Base-by-base conservation (phyloP, 2,113 vertebrate species). In the Tonatia bakeri region DNA sequence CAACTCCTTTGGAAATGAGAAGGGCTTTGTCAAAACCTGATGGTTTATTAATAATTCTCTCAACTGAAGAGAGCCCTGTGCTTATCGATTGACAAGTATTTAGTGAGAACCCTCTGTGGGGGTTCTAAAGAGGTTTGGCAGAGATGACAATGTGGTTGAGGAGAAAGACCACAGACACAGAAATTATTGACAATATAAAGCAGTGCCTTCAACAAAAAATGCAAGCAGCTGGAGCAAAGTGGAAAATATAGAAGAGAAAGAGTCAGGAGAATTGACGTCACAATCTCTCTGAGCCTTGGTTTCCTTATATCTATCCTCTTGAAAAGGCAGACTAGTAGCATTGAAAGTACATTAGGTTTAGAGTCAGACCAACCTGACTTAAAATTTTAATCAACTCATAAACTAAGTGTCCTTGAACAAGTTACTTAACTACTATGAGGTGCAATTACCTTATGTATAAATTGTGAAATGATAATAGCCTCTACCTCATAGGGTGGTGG, bases 31-130 rank as follows among this genome's bases (percentile, higher is more conserved):
- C 75, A 95, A 93, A 96, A 61, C 45, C 59, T 75, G 76, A 82
- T 88, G 38, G 90, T 82, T 97, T 96, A 92, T 95, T 97, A 97
- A 96, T 95, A 97, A 94, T 94, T 94, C 75, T 96, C 61, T 94
- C 75, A 79, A 85, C 76, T 67, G 83, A 93, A 88, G 73, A 93
- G 50, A 93, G 93, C 40, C 20, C 45, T 4, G 11, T 38, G 80
- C 50, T 96, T 94, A 92, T 94, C 87, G 95, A 50, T 76, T 90
- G 70, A 90, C 70, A 94, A 86, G 84, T 81, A 94, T 96, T 97
- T 94, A 94, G 38, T 91, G 69, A 97, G 75, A 91, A 85, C 59
- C 26, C 36, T 92, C 77, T 90, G 83, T 85, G 64, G 65, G 59
- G 70, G 14, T 80, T 54, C 73, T 89, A 94, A 94, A 77, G 82